Evolutionary conservation across 1,140 invertebrate species (phyloP).

Genomic region (Drosophila quadrilineata): DNA sequence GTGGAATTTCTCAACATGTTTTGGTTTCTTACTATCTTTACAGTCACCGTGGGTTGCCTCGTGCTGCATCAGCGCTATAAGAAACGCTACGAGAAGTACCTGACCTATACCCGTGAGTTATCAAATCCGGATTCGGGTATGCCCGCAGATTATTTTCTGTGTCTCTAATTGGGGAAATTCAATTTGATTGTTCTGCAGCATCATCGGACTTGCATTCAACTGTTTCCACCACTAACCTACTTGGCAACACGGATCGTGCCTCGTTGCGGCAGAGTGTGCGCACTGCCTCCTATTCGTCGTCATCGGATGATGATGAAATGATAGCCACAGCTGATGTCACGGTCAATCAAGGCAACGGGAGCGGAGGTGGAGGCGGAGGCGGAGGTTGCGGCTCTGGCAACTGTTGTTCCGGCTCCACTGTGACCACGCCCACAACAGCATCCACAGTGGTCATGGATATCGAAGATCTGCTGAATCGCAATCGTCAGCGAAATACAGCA

Average conservation of each 20-base stretch:
- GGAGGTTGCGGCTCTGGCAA: slow-evolving; percentile 60
- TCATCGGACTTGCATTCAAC: slow-evolving; percentile 65
- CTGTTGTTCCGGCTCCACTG: slow-evolving; percentile 59
- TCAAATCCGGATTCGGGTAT: slow-evolving; percentile 78
- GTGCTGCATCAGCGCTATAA: slow-evolving; percentile 89
- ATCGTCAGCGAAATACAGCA: slow-evolving; percentile 32
- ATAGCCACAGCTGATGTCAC: slow-evolving; percentile 65
- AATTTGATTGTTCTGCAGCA: slow-evolving; percentile 26
- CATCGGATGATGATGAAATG: slow-evolving; percentile 79
- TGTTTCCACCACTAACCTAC: slow-evolving; percentile 74
- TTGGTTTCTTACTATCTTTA: slow-evolving; percentile 36
- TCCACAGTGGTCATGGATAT: slow-evolving; percentile 85
- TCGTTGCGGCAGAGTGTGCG: slow-evolving; percentile 58
- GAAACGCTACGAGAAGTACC: slow-evolving; percentile 82
- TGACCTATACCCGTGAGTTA: slow-evolving; percentile 79
- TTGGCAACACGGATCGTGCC: slow-evolving; percentile 48
- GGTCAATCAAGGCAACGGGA: slow-evolving; percentile 35
- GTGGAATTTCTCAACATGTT: background rate
- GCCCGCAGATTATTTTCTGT: background rate
- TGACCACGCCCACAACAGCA: slow-evolving; percentile 55
- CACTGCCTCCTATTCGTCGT: slow-evolving; percentile 72
- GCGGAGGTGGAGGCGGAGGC: slow-evolving; percentile 65
- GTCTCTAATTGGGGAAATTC: background rate
- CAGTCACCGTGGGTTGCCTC: slow-evolving; percentile 88
- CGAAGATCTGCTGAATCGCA: slow-evolving; percentile 85